These are phyloP conservation scores for Zophobas atratus DNA, from an alignment of 1,140 invertebrate genomes.

Conservation along the genomic window DNA sequence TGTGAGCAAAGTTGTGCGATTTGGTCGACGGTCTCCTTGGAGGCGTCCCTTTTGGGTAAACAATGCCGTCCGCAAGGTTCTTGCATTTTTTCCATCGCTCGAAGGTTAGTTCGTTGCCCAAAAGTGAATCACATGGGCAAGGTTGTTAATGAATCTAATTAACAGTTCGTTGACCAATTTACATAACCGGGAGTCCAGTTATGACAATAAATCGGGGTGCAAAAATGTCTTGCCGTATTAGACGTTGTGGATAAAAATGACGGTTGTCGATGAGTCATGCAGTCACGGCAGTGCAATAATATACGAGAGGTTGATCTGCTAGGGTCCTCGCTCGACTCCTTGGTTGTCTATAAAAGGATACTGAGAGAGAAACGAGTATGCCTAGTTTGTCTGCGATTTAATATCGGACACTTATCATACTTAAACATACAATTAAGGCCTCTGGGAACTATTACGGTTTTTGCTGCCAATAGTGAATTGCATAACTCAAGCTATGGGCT, in stretches of 20 bases:
- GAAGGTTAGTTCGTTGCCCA: constrained; percentile 27
- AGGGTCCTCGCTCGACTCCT: constrained; percentile 32
- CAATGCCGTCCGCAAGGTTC: constrained; percentile 14
- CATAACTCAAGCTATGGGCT: constrained; percentile 2
- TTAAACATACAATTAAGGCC: constrained; percentile 31
- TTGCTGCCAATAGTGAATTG: constrained; percentile 14
- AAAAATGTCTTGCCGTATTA: background rate
- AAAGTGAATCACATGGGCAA: constrained; percentile 16
- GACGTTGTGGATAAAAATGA: background rate
- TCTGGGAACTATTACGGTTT: constrained; percentile 42
- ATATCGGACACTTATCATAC: constrained; percentile 42
- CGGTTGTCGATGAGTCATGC: constrained; percentile 29
- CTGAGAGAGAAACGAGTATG: constrained; percentile 31
- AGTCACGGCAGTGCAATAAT: constrained; percentile 12
- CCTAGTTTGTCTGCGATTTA: constrained; percentile 40
- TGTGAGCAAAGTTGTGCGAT: background rate
- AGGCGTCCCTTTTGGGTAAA: constrained; percentile 16
- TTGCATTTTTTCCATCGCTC: background rate
- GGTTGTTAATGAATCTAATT: constrained; percentile 14
- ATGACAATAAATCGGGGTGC: constrained; percentile 27
- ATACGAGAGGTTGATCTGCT: constrained; percentile 30
- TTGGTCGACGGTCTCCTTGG: constrained; percentile 16
- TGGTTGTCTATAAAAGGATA: constrained; percentile 38
- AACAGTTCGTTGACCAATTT: constrained; percentile 34
- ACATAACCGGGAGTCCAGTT: constrained; percentile 28